phyloP scores from a whole-genome alignment of 2,797 vertebrate genomes.

The Psittacula echo region DNA sequence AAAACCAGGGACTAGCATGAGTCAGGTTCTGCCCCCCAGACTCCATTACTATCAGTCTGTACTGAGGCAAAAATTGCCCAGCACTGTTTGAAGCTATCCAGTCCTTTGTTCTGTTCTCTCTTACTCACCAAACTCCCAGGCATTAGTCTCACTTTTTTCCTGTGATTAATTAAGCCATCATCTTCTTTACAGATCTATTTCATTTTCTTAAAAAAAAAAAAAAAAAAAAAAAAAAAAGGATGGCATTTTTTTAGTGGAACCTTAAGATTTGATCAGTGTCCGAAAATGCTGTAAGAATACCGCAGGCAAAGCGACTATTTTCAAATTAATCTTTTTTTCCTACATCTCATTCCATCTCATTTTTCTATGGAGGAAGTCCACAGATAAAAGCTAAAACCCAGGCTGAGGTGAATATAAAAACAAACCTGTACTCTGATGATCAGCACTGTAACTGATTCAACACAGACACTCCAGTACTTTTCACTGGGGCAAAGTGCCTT shows the following conservation, averaged over 20 bases:
- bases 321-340: constrained; percentile 17
- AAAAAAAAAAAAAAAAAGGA: constrained; percentile 69
- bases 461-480: background rate
- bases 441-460: background rate
- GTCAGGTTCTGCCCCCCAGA: background rate
- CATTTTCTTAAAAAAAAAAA: constrained; percentile 65
- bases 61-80: background rate
- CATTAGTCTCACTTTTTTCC: constrained; percentile 53
- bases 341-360: background rate
- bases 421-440: background rate
- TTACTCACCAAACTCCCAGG: constrained; percentile 53
- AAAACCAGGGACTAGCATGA: background rate
- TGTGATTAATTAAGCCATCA: constrained; percentile 73
- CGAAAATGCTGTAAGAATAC: constrained; percentile 39
- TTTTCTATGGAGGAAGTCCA: background rate
- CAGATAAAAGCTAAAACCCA: constrained; percentile 18
- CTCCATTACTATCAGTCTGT: background rate
- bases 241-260: constrained; percentile 67
- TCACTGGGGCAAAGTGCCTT: background rate
- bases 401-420: constrained; percentile 11
- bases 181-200: constrained; percentile 75
- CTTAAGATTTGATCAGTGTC: constrained; percentile 69
- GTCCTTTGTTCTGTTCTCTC: constrained; percentile 10
- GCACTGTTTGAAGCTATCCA: background rate
- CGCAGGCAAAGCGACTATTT: constrained; percentile 58